phyloP scores from a whole-genome alignment of 2,113 vertebrate genomes.

The Ciconia maguari region DNA sequence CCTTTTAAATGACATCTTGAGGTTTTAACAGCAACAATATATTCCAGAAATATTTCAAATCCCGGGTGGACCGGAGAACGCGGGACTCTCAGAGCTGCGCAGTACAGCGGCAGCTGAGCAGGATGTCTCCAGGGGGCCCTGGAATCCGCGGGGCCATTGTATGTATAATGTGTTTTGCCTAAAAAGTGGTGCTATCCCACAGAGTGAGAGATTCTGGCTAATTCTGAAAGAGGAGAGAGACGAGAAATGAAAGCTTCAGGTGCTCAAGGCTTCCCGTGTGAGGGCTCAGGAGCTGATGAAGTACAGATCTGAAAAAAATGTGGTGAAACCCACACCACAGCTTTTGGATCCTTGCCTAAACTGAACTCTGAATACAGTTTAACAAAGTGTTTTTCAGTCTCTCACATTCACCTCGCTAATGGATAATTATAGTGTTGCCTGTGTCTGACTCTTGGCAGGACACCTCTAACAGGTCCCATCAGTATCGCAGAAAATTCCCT shows the following conservation, averaged over 20 bases:
- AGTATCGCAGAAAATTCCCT: neutral
- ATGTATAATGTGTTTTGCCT: neutral
- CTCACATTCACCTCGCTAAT: neutral
- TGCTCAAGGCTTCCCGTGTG: neutral
- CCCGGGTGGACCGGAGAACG: neutral
- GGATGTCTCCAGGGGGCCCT: neutral
- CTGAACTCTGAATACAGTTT: neutral
- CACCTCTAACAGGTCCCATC: neutral
- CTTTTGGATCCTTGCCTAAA: neutral
- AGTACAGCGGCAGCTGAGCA: neutral
- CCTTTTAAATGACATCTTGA: constrained; percentile 13
- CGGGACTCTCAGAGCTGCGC: neutral
- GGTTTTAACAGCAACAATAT: neutral
- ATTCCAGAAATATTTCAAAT: constrained; percentile 27
- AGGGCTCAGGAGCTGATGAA: neutral
- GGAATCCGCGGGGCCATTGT: neutral
- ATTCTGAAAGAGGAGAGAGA: neutral
- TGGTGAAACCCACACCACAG: neutral
- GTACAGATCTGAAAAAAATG: neutral
- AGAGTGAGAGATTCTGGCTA: neutral
- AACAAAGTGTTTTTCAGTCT: neutral
- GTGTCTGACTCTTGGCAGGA: neutral
- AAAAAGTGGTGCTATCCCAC: neutral
- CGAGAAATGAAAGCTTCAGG: neutral
- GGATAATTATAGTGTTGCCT: neutral